These are phyloP conservation scores for Musca domestica DNA, from an alignment of 1,140 invertebrate genomes.

Conservation along the genomic window DNA sequence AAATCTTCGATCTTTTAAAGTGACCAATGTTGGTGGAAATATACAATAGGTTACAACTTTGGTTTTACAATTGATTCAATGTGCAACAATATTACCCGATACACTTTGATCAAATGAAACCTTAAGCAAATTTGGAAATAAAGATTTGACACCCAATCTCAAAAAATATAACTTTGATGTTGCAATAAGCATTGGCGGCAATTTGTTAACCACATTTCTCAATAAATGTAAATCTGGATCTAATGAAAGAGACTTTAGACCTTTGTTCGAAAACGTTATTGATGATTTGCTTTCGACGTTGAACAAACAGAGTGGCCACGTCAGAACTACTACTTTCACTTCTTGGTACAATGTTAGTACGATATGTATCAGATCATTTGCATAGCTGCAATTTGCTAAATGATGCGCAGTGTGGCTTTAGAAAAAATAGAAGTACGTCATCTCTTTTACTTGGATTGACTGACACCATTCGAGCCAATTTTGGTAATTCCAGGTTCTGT, in stretches of 20 bases:
- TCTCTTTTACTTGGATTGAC: no score
- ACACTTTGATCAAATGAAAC: conserved; percentile 53
- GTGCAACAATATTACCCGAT: conserved; percentile 87
- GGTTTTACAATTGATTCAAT: conserved; percentile 95
- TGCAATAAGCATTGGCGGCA: conserved; percentile 86
- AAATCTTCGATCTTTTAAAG: conserved; percentile 84
- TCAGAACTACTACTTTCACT: conserved; percentile 92
- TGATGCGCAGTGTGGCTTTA: no score
- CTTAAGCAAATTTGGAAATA: background rate
- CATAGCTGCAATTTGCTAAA: no score
- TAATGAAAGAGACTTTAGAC: conserved; percentile 96
- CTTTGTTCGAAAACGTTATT: conserved; percentile 98
- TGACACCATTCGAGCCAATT: no score
- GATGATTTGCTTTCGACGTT: conserved; percentile 96
- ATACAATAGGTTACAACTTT: conserved; percentile 99
- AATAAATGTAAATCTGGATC: conserved; percentile 91
- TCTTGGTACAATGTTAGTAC: conserved; percentile 87
- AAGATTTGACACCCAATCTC: conserved; percentile 24
- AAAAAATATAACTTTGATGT: conserved; percentile 67
- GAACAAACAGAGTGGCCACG: conserved; percentile 99
- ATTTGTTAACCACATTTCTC: conserved; percentile 94
- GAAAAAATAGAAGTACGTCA: no score
- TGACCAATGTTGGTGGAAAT: conserved; percentile 71
- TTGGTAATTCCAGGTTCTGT: no score
- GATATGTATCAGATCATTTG: conserved; percentile 97